phyloP scores from a whole-genome alignment of 1,140 invertebrate genomes.

The Octopus sinensis region DNA sequence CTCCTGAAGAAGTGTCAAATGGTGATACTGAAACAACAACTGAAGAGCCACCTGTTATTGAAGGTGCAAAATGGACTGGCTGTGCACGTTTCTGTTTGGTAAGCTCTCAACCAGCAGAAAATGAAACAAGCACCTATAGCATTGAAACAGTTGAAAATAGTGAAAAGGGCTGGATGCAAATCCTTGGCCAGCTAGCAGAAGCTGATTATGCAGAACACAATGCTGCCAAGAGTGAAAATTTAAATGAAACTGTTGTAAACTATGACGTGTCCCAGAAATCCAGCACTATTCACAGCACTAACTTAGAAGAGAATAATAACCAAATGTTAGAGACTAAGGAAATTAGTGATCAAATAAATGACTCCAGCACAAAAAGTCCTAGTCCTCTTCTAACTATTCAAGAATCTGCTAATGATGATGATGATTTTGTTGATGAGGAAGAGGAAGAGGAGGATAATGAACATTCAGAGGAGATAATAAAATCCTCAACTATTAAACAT shows the following conservation, averaged over 20 bases:
- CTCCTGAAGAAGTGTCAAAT: not conserved
- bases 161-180: not conserved
- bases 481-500: not conserved
- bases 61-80: not conserved
- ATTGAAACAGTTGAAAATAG: not conserved
- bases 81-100: slow-evolving; percentile 5
- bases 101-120: not conserved
- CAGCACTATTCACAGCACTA: not conserved
- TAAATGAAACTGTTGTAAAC: not conserved
- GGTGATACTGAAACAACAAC: not conserved
- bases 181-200: not conserved
- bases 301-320: not conserved
- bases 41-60: not conserved
- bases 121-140: not conserved
- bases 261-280: not conserved
- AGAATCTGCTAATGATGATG: not conserved
- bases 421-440: not conserved
- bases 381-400: not conserved
- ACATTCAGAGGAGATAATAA: not conserved
- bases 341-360: not conserved
- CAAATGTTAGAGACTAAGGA: not conserved
- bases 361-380: not conserved
- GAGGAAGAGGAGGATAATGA: not conserved
- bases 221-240: not conserved
- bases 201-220: slow-evolving; percentile 5